Conservation (phyloP, 2,113 vertebrate genomes). For the Peucedramus taeniatus region DNA sequence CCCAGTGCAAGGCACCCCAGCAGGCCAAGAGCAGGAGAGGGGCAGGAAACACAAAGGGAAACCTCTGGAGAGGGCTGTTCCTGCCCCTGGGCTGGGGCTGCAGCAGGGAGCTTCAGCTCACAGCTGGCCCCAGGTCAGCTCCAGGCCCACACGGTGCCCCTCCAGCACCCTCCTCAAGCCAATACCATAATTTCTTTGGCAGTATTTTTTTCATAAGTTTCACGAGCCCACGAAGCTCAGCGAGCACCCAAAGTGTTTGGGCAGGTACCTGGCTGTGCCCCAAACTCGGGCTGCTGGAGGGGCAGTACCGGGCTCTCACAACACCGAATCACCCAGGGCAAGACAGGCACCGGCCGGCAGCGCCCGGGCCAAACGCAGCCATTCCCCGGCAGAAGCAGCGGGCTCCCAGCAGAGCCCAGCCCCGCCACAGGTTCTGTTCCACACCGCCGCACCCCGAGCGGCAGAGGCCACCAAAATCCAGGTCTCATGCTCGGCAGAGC, state of each 20-base stretch:
- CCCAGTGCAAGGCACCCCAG: neutral
- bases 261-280: neutral
- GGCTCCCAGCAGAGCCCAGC: fast-evolving
- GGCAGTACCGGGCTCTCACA: fast-evolving
- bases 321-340: neutral
- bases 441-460: fast-evolving
- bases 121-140: no score
- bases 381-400: fast-evolving
- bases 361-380: neutral
- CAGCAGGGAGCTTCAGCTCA: neutral
- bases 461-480: neutral
- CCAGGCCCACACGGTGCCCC: fast-evolving
- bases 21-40: neutral
- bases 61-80: fast-evolving
- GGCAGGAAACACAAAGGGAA: neutral
- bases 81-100: fast-evolving
- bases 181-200: fast-evolving
- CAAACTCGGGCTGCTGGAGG: neutral
- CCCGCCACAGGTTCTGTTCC: fast-evolving
- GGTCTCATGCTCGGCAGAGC: neutral
- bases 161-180: neutral
- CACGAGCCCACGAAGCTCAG: fast-evolving
- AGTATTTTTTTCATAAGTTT: neutral
- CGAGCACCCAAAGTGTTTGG: fast-evolving
- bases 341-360: neutral